Base-by-base conservation (phyloP, 2,113 vertebrate species). In the Condylura cristata region DNA sequence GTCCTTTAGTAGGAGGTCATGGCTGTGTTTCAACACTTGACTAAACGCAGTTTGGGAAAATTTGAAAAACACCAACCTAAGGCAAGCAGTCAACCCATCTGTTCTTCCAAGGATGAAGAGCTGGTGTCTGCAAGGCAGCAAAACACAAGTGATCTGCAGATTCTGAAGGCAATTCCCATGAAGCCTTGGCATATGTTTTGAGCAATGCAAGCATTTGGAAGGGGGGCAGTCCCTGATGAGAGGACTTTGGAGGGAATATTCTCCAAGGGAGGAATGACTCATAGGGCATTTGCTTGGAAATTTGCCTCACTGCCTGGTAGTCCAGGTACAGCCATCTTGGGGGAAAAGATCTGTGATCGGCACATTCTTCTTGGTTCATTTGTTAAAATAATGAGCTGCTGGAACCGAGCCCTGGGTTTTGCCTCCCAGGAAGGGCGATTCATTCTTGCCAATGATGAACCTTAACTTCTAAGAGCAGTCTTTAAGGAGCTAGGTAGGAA, bases 401-500 rank as follows among this genome's bases (percentile, higher is more conserved):
- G 13, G 30, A 79, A 37, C 66, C 71, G 41, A 91, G 34, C 66
- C 85, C 61, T 48, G 79, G 41, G 78, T 48, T 83, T 78, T 85
- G 37, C 8, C 32, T 46, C 84, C 58, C 20, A 8, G 82, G 93
- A 93, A 91, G 81, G 39, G 72, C 66, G 86, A 75, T 88, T 92
- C 86, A 32, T 93, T 68, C 48, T 85, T 60, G 22, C 78, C 70
- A 61, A 8, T n/a, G 48, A 70, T 82, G 85, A 78, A 89, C 63
- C 60, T 93, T 90, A 53, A 83, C 71, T 88, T 86, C 83, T 79
- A 68, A 89, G 70, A 46, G 92, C 86, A 82, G 60, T 63, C 34
- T 80, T 37, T 44, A 70, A 41, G 56, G 41, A 90, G 16, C n/a
- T 12, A 84, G 48, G 68, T n/a, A 44, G 48, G n/a, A 56, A 63